Conservation (phyloP, 1,140 invertebrate species). For the Pinna nobilis region DNA sequence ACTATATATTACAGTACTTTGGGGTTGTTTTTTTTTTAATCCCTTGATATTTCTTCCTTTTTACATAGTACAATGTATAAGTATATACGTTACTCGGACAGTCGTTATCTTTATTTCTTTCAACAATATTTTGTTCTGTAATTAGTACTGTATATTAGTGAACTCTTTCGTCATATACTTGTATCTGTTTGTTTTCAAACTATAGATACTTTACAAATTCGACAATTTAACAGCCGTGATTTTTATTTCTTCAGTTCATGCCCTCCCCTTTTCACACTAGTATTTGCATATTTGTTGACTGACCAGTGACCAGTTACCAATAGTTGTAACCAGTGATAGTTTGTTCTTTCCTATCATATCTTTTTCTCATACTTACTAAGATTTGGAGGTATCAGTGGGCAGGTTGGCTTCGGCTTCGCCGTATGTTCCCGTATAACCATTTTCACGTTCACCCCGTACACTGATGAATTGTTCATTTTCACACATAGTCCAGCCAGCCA, state of each 20-base stretch:
- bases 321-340: neutral
- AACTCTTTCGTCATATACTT: no score
- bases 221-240: neutral
- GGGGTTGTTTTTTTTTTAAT: no score
- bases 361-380: constrained; percentile 4
- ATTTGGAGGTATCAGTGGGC: constrained; percentile 14
- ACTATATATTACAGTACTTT: no score
- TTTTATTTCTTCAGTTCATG: no score
- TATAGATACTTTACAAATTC: neutral
- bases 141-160: no score
- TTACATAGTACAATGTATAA: no score
- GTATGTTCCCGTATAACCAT: neutral
- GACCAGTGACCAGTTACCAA: neutral
- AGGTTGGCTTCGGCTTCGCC: neutral
- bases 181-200: neutral
- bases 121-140: no score
- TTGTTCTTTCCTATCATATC: neutral
- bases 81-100: no score
- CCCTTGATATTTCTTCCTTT: no score
- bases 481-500: neutral
- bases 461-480: neutral
- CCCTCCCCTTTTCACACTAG: no score
- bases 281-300: neutral
- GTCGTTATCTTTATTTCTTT: no score
- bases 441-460: neutral